A percentile compares a stretch with the other conserved stretches of the same genome.
phyloP scores from a whole-genome alignment of 2,888 invertebrate genomes.

The Apotomis turbidana region DNA sequence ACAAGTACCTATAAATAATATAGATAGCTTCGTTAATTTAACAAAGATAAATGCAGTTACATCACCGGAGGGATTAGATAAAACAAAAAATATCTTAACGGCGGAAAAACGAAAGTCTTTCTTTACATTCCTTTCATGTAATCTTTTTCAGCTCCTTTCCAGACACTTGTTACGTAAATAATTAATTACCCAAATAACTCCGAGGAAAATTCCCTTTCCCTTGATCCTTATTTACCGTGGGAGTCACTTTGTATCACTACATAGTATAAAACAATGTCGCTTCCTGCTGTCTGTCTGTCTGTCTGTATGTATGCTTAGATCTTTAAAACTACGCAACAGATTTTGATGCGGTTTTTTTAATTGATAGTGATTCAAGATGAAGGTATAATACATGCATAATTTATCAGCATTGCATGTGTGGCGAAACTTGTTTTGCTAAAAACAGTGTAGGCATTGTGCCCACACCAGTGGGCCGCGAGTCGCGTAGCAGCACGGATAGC shows the following conservation, averaged over 20 bases:
- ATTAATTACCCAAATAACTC: neutral
- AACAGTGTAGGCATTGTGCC: too few relatives aligned
- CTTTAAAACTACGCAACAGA: too few relatives aligned
- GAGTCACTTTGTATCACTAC: neutral
- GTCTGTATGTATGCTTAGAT: too few relatives aligned
- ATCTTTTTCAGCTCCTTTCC: slow-evolving; percentile 3
- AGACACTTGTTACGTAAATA: slow-evolving; percentile 7
- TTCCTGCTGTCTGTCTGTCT: too few relatives aligned
- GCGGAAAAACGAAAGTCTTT: neutral
- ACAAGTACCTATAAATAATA: neutral
- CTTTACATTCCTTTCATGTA: neutral
- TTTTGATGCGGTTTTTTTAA: too few relatives aligned
- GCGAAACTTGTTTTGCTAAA: too few relatives aligned
- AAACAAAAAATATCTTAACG: slow-evolving; percentile 5
- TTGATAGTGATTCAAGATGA: too few relatives aligned
- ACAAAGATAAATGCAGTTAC: neutral
- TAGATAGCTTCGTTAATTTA: neutral
- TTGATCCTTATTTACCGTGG: neutral
- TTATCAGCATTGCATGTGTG: too few relatives aligned
- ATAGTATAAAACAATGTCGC: too few relatives aligned
- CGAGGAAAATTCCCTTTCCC: neutral
- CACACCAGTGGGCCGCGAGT: too few relatives aligned
- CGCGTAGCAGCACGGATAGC: too few relatives aligned
- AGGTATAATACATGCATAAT: too few relatives aligned
- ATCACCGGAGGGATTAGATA: neutral